Base-by-base conservation (phyloP, 1,140 invertebrate species). In the Pseudobourletiella spinata region DNA sequence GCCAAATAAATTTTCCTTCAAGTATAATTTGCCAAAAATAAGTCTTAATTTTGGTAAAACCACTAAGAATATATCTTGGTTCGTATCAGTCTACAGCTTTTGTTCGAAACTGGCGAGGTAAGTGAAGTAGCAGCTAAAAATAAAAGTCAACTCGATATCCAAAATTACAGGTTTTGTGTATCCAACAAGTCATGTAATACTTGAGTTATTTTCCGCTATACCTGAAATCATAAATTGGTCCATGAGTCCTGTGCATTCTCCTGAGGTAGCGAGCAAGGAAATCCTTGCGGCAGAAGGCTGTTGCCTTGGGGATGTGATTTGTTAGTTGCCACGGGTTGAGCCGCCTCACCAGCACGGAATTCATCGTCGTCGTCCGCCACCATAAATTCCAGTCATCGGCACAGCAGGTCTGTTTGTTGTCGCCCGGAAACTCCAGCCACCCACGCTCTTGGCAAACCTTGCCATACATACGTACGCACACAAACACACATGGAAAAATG, bases 221-320 rank as follows among this genome's bases (percentile, higher is more conserved):
- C 86, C 85, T 88, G 73, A 91, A 90, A 72, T 90, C 86, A 70
- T 87, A 91, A 63, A 89, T 83, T 8, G 81, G 79, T 26, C 88
- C 88, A 70, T 89, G 86, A 24, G 88, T 81, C 69, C 84, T 85
- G 71, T 81, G 84, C 88, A 91, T 90, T 63, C 86, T 86, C 64
- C 86, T 83, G 26, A 92, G 75, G 67, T 87, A 82, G 48, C 89
- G 75, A 1, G 87, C 84, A 39, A 91, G 77, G 69, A 83, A 84
- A 71, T 91, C 88, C 71, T 92, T 91, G 46, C 83, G 79, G 66
- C 88, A 90, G 70, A 91, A 88, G 1, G 84, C 83, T 28, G 85
- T 85, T 16, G 85, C 86, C 73, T 88, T 86, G 2, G 88, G 87
- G 71, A 89, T 88, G 70, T 89, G 87, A 73, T 91, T 91, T 65